These are phyloP conservation scores for Grammomys dolichurus DNA, from an alignment of 2,113 vertebrate genomes.

Conservation along the genomic window DNA sequence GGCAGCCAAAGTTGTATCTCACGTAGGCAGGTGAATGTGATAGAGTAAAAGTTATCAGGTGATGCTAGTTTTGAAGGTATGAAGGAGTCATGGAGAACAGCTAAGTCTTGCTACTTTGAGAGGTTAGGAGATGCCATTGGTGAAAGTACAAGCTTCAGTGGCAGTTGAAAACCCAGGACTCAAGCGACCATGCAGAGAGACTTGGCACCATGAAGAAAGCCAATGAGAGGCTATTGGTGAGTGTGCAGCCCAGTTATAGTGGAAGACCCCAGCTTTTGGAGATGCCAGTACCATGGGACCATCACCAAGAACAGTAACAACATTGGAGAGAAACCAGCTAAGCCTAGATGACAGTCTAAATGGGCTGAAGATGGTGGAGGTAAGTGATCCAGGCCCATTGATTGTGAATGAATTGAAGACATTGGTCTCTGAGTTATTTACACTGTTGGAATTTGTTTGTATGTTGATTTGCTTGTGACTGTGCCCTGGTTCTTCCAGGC, in stretches of 20 bases:
- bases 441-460: too few relatives aligned
- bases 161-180: not conserved
- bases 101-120: not conserved
- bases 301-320: not conserved
- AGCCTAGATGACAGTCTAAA: not conserved
- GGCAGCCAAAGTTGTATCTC: not conserved
- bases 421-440: too few relatives aligned
- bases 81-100: not conserved
- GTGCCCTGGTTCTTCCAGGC: too few relatives aligned
- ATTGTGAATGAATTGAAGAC: too few relatives aligned
- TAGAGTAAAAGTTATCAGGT: not conserved
- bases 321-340: not conserved
- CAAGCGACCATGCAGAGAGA: not conserved
- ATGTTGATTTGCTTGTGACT: too few relatives aligned
- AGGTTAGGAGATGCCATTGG: not conserved
- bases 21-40: not conserved
- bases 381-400: not conserved
- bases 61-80: not conserved
- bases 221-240: not conserved
- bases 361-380: not conserved
- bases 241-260: not conserved
- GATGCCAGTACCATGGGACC: not conserved
- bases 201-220: not conserved
- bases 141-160: not conserved
- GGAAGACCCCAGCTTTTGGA: not conserved